Base-by-base conservation (phyloP, 2,888 invertebrate species). In the Eupithecia subfuscata region DNA sequence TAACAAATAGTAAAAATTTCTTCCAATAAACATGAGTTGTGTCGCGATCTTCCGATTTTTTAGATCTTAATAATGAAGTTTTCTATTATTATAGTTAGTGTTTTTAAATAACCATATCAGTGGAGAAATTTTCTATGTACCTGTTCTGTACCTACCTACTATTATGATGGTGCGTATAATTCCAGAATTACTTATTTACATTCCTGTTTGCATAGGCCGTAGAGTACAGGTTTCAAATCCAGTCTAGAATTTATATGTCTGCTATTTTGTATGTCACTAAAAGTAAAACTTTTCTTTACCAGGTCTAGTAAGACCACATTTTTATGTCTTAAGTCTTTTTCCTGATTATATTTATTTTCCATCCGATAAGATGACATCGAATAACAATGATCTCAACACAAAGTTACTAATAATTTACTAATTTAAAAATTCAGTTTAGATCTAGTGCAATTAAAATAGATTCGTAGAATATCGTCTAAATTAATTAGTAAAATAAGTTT, bases 21-120 rank as follows among this genome's bases (percentile, higher is more conserved):
- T 72, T 30, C 34, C 37, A 69, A 71, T 34, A 72, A 80, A 77
- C 67, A 52, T 80, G 76, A 40, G 82, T 83, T 84, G 85, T 85
- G 84, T 75, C 74, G 79, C 67, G 79, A 73, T 85, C 85, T 87
- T 85, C 84, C 85, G 71, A 73, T 67, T 70, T 69, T 48, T 18
- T n/a, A 22, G 45, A 40, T 34, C 22, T 67, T 18, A 52, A 7
- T 43, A 45, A 70, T 30, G 22, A 45, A 34, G 22, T 60, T 69
- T 56, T 14, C 48, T 34, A 34, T 52, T 48, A 52, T 8, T 8
- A 18, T 52, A 52, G 6, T 52, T 69, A 18, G n/a, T 12, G 2
- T 56, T 56, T 56, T 56, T 56, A 11, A 56, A 56, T n/a, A 56
- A n/a, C 16, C 52, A 52, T n/a, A 30, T 63, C 60, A 16, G 18